These are phyloP conservation scores for Coryphaenoides rupestris DNA, from an alignment of 2,113 vertebrate genomes.

Conservation along the genomic window DNA sequence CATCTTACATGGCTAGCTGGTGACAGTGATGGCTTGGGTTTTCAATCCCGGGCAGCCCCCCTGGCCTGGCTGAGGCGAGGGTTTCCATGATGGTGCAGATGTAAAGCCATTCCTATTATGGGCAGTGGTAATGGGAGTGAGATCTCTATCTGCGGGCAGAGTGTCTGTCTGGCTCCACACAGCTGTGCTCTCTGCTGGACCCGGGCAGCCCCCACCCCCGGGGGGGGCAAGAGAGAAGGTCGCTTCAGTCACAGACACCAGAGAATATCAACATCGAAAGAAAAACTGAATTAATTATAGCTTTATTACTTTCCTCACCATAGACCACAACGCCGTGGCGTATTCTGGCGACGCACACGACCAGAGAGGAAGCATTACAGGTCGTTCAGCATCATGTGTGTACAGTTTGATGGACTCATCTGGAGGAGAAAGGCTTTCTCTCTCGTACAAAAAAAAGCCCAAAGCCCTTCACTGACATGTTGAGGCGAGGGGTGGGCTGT, in stretches of 20 bases:
- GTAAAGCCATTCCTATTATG: conserved; percentile 56
- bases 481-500: no score
- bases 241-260: conserved; percentile 30
- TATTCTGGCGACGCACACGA: no score
- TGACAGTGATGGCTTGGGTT: conserved; percentile 33
- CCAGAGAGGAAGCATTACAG: no score
- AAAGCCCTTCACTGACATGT: no score
- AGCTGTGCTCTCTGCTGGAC: conserved; percentile 36
- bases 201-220: conserved; percentile 30
- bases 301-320: no score
- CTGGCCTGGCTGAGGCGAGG: conserved; percentile 30
- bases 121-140: conserved; percentile 52
- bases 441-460: no score
- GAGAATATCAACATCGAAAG: not conserved
- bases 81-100: conserved; percentile 40
- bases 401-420: no score
- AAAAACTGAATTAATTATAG: not conserved
- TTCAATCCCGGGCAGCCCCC: conserved; percentile 27
- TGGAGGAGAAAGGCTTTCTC: no score
- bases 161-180: conserved; percentile 58
- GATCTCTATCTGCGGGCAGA: conserved; percentile 54
- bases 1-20: conserved; percentile 19
- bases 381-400: no score
- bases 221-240: conserved; percentile 43
- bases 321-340: no score